Base-by-base conservation (phyloP, 2,797 vertebrate species). In the Hylomyscus alleni region DNA sequence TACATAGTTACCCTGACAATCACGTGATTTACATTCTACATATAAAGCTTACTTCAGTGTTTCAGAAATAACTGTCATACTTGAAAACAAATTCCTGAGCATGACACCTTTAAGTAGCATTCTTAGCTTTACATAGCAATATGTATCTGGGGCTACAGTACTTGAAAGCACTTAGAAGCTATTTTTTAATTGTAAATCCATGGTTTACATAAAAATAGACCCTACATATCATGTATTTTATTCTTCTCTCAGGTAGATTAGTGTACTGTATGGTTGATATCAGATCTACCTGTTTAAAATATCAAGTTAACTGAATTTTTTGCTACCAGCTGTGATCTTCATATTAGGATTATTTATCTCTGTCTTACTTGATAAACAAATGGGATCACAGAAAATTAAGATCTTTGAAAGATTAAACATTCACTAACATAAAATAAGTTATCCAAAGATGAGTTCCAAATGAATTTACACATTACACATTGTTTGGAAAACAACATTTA, bases 381-480 rank as follows among this genome's bases (percentile, higher is more conserved):
- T 37, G 1, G 6, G 20, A 76, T 82, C 73, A 88, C 72, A 60
- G 89, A 93, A 90, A 69, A 75, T 54, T 90, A 91, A 78, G 22
- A 77, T n/a, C n/a, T 84, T 22, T 81, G 31, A 91, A 89, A 91
- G 44, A 87, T 17, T 97, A 91, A 72, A 44, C 14, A 94, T 92
- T 47, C 37, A 76, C 29, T 91, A 88, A 88, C 94, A 94, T 78
- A 77, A 95, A 60, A 91, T 54, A 94, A 73, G 31, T 52, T 90
- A 67, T 56, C 22, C 54, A 96, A 83, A 87, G 73, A 8, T 92
- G 31, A 34, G 17, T 65, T 96, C 93, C 52, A 73, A 87, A 37
- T 83, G 22, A 11, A 95, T 90, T 94, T 91, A 72, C 3, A 50
- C n/a, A 93, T 88, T 96, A 44, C 6, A 96, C 91, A 69, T 95